Conservation (phyloP, 2,888 invertebrate species). For the Tridacna gigas region DNA sequence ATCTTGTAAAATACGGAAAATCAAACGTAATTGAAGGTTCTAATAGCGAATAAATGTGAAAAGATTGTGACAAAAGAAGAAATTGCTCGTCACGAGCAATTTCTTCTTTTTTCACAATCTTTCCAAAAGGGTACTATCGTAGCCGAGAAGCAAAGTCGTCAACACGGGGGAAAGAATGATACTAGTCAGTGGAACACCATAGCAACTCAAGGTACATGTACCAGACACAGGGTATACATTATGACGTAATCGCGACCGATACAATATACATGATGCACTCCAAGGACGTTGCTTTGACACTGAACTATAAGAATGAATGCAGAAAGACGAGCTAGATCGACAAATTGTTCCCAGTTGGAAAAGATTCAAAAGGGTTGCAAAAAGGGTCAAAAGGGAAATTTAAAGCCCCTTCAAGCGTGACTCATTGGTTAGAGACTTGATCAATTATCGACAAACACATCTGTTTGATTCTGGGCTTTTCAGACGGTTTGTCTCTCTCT, state of each 20-base stretch:
- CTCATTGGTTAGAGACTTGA: slow-evolving; percentile 1
- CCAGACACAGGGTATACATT: too few relatives aligned
- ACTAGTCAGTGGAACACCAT: too few relatives aligned
- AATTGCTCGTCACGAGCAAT: not conserved
- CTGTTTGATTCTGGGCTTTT: not conserved
- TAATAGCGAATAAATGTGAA: not conserved
- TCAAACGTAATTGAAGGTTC: not conserved
- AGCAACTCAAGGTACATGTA: too few relatives aligned
- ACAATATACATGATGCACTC: too few relatives aligned
- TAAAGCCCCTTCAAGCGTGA: slow-evolving; percentile 5
- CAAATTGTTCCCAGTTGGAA: too few relatives aligned
- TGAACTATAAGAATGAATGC: too few relatives aligned
- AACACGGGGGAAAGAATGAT: too few relatives aligned
- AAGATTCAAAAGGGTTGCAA: too few relatives aligned
- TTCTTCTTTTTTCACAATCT: not conserved
- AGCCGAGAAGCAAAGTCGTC: not conserved
- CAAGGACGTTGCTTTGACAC: too few relatives aligned
- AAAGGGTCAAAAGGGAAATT: not conserved
- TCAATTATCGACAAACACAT: slow-evolving; percentile 10
- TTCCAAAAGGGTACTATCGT: not conserved
- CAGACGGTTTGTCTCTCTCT: not conserved
- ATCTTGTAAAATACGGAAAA: not conserved
- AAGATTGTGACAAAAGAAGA: not conserved
- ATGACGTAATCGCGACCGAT: too few relatives aligned
- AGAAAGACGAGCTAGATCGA: too few relatives aligned